Evolutionary conservation across 2,888 invertebrate genomes (phyloP).

Genomic region (Nemotelus pantherinus): DNA sequence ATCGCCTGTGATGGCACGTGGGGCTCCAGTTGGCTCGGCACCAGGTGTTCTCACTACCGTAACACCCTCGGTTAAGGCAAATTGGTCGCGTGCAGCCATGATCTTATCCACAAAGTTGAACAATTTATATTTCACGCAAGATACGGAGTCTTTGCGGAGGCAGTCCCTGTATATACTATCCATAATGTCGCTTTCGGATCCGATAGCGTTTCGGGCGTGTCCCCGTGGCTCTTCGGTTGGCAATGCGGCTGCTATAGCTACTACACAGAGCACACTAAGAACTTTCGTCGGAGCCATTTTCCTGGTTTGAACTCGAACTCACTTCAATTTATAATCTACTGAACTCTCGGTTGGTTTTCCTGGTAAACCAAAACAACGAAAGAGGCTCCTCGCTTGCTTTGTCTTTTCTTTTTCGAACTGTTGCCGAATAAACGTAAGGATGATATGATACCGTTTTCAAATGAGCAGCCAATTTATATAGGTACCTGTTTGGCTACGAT

Average conservation of each 20-base stretch:
- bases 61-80: slow-evolving; percentile 83
- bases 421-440: slow-evolving; percentile 65
- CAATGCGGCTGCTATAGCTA: slow-evolving; percentile 72
- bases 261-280: slow-evolving; percentile 68
- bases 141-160: slow-evolving; percentile 82
- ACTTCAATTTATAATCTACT: slow-evolving; percentile 50
- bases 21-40: slow-evolving; percentile 74
- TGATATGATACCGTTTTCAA: slow-evolving; percentile 67
- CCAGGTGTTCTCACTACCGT: slow-evolving; percentile 81
- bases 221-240: slow-evolving; percentile 76
- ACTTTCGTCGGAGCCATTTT: slow-evolving; percentile 65
- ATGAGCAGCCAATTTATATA: slow-evolving; percentile 66
- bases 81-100: slow-evolving; percentile 81
- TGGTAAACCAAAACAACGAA: background rate
- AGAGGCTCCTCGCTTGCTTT: slow-evolving; percentile 48
- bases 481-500: slow-evolving; percentile 54
- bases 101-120: slow-evolving; percentile 88
- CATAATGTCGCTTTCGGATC: slow-evolving; percentile 81
- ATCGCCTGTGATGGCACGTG: slow-evolving; percentile 75
- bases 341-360: slow-evolving; percentile 44
- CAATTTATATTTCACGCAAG: slow-evolving; percentile 87
- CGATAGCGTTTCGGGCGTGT: slow-evolving; percentile 69
- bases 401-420: slow-evolving; percentile 55
- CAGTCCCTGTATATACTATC: slow-evolving; percentile 81
- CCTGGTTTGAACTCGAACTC: slow-evolving; percentile 49